These are phyloP conservation scores for Polyommatus iphigenia DNA, from an alignment of 2,888 invertebrate species.

Conservation along the genomic window DNA sequence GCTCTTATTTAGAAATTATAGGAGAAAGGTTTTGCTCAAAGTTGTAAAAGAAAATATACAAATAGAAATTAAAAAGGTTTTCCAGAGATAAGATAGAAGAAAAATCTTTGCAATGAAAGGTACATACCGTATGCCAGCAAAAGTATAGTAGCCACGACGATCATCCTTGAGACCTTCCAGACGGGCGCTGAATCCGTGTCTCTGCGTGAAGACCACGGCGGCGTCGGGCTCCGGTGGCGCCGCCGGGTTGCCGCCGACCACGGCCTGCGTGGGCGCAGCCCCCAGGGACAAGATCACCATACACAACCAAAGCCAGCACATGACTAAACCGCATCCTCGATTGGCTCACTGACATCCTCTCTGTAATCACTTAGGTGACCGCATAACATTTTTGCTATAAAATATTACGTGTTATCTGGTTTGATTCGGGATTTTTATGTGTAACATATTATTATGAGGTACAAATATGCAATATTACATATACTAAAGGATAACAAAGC, in stretches of 20 bases:
- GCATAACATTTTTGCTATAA: background rate
- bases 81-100: no score
- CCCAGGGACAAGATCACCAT: conserved; percentile 43
- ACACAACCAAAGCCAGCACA: conserved; percentile 50
- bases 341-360: conserved; percentile 31
- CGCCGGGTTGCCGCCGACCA: conserved; percentile 85
- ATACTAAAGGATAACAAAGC: no score
- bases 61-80: no score
- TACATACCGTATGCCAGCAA: conserved; percentile 84
- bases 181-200: conserved; percentile 81
- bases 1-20: no score
- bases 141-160: conserved; percentile 83
- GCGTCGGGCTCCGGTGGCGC: conserved; percentile 85
- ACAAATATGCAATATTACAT: no score
- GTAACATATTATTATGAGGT: no score
- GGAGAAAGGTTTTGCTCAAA: no score
- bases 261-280: conserved; percentile 52
- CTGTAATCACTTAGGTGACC: conserved; percentile 29
- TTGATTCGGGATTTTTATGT: background rate
- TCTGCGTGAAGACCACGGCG: conserved; percentile 84
- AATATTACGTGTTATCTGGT: background rate
- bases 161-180: conserved; percentile 83
- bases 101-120: no score
- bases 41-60: no score
- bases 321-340: conserved; percentile 46